These are phyloP conservation scores for Myanophis thanlyinensis DNA, from an alignment of 2,113 vertebrate species.

Conservation along the genomic window DNA sequence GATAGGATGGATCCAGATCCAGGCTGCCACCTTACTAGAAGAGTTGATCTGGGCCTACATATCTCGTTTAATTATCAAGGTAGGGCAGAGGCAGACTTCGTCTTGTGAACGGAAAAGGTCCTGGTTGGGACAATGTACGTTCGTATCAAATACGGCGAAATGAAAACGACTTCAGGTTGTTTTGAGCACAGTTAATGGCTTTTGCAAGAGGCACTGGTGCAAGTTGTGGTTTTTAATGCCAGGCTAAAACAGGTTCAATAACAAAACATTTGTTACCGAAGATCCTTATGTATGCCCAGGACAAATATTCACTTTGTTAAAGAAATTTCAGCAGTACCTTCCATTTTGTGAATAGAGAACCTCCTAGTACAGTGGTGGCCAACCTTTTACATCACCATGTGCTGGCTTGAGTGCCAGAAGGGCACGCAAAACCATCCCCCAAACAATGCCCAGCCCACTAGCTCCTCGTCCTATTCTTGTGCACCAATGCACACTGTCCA, in stretches of 20 bases:
- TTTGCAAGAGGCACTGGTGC: not conserved
- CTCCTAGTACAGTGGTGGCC: too few relatives aligned
- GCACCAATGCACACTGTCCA: too few relatives aligned
- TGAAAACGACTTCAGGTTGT: not conserved
- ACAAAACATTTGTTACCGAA: not conserved
- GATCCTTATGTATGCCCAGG: not conserved
- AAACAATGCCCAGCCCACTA: too few relatives aligned
- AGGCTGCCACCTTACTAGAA: not conserved
- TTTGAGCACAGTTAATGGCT: not conserved
- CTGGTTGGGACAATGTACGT: not conserved
- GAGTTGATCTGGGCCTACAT: not conserved
- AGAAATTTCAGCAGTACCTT: not conserved
- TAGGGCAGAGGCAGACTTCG: not conserved
- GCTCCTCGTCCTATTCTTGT: too few relatives aligned
- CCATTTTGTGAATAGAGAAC: not conserved
- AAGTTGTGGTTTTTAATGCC: not conserved
- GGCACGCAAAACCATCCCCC: too few relatives aligned
- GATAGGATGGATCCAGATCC: not conserved
- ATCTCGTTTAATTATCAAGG: not conserved
- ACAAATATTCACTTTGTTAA: not conserved
- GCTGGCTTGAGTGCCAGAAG: too few relatives aligned
- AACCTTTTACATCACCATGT: too few relatives aligned
- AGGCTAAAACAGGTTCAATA: conserved; percentile 8
- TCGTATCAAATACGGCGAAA: not conserved
- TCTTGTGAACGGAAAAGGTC: not conserved